These are phyloP conservation scores for Scaptomyza hsui DNA, from an alignment of 1,140 invertebrate species.

Conservation along the genomic window DNA sequence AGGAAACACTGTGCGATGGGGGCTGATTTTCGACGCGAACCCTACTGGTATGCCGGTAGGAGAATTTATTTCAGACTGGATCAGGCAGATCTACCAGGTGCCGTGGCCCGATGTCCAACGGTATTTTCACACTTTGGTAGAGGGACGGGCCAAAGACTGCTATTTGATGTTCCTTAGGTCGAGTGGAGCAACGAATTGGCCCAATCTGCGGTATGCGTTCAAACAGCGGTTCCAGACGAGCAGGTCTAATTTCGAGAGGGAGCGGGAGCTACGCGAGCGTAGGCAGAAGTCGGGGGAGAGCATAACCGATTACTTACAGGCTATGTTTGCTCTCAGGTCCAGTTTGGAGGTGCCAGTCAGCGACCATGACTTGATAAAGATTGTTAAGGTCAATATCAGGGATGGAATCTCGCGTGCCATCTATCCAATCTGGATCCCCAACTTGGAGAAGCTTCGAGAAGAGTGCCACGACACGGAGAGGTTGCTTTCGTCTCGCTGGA, in stretches of 20 bases:
- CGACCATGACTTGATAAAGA: too few species aligned
- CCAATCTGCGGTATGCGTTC: not conserved
- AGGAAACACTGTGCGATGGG: too few species aligned
- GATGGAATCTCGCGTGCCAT: too few species aligned
- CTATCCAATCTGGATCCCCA: too few species aligned
- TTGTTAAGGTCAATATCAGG: not conserved
- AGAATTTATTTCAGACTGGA: not conserved
- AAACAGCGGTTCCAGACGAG: too few species aligned
- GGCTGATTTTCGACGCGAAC: too few species aligned
- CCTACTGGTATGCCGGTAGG: not conserved
- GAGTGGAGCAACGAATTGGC: not conserved
- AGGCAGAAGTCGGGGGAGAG: not conserved
- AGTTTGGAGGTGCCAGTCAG: too few species aligned
- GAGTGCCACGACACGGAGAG: too few species aligned
- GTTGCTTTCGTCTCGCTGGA: too few species aligned
- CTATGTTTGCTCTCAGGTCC: not conserved
- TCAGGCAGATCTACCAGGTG: not conserved
- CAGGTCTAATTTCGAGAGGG: not conserved
- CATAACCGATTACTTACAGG: too few species aligned
- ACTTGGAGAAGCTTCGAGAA: too few species aligned
- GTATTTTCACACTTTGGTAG: not conserved
- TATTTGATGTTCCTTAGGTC: not conserved
- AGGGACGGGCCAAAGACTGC: not conserved
- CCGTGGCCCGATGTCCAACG: not conserved
- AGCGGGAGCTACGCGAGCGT: not conserved